A percentile compares a stretch with the other conserved stretches of the same genome.
Conservation (phyloP, 2,888 invertebrate genomes). For the Luperina testacea region DNA sequence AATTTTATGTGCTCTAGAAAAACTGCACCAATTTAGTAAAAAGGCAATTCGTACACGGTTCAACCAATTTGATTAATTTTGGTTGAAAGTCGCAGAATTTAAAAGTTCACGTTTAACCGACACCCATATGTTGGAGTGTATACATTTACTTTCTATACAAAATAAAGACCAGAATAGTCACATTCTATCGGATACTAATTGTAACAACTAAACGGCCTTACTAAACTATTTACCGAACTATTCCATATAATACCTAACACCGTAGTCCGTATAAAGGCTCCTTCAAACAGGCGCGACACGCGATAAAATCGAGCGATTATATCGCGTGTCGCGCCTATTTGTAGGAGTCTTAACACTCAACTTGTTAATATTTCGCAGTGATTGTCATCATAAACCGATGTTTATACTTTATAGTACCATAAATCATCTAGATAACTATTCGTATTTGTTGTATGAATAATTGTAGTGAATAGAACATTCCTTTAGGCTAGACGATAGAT, state of each 20-base stretch:
- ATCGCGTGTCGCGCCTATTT: too few species aligned
- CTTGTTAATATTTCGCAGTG: conserved; percentile 56
- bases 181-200: background rate
- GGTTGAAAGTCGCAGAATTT: too few species aligned
- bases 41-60: background rate
- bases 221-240: conserved; percentile 29
- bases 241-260: conserved; percentile 24
- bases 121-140: too few species aligned
- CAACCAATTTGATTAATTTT: background rate
- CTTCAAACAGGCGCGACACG: too few species aligned
- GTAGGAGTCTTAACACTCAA: conserved; percentile 14
- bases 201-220: conserved; percentile 1
- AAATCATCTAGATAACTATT: conserved; percentile 65
- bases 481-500: conserved; percentile 26
- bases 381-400: conserved; percentile 63
- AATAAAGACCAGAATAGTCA: background rate
- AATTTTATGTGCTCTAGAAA: conserved; percentile 24
- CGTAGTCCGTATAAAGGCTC: conserved; percentile 7
- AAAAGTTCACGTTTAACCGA: too few species aligned
- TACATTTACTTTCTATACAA: background rate
- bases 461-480: conserved; percentile 63
- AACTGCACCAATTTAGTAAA: conserved; percentile 5
- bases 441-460: conserved; percentile 66
- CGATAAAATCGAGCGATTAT: too few species aligned
- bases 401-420: conserved; percentile 66